These are phyloP conservation scores for Peromyscus nudipes DNA, from an alignment of 2,797 vertebrate species.

Conservation along the genomic window DNA sequence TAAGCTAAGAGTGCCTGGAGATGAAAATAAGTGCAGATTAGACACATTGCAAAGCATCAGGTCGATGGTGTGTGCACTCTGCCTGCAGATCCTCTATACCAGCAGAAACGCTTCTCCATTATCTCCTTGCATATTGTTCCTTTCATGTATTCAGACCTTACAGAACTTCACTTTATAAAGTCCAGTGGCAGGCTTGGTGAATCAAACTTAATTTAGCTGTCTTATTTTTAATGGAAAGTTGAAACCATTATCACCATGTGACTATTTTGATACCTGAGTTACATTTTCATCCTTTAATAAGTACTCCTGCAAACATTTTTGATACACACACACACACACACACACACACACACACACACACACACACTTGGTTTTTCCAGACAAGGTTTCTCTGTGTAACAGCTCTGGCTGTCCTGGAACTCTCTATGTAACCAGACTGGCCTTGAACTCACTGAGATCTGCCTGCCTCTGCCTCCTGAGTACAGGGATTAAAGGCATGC, in stretches of 20 bases:
- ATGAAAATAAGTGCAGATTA: not conserved
- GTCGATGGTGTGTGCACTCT: not conserved
- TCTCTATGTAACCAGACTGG: not conserved
- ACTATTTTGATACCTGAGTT: not conserved
- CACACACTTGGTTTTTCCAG: not conserved
- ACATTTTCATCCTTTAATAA: not conserved
- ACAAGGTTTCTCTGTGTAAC: not conserved
- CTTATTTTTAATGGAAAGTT: not conserved
- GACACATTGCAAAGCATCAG: not conserved
- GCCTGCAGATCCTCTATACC: not conserved
- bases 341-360: no score
- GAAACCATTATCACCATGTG: not conserved
- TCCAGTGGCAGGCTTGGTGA: not conserved
- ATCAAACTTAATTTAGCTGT: not conserved
- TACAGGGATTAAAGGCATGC: not conserved
- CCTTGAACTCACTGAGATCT: not conserved
- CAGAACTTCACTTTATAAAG: not conserved
- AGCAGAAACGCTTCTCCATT: not conserved
- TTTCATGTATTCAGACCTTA: not conserved
- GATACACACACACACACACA: not conserved
- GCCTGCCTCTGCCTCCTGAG: not conserved
- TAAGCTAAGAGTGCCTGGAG: not conserved
- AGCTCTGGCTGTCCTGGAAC: not conserved
- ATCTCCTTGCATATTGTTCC: not conserved
- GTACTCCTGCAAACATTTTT: not conserved